Percentiles rank a stretch among this genome's conserved stretches.
Evolutionary conservation across 2,797 vertebrate species (phyloP).

Genomic region (Erethizon dorsatum): DNA sequence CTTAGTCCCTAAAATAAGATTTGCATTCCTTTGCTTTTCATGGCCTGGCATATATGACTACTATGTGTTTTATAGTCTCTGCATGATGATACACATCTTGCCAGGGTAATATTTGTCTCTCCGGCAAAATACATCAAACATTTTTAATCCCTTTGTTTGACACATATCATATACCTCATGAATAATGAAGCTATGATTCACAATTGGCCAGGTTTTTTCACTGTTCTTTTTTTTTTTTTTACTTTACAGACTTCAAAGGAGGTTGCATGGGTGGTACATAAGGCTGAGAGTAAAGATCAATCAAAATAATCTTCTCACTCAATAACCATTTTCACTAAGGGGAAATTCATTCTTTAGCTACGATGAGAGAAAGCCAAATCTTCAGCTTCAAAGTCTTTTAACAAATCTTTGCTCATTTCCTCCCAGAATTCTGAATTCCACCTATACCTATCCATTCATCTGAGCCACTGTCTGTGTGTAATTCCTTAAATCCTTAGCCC

Average conservation of each 20-base stretch:
- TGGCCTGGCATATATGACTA: not conserved
- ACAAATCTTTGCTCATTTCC: slow-evolving; percentile 36
- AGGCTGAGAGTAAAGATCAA: slow-evolving; percentile 54
- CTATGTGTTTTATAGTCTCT: not conserved
- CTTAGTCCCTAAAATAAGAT: not conserved
- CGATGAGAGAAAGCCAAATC: slow-evolving; percentile 32
- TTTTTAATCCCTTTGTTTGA: slow-evolving; percentile 71
- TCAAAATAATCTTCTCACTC: slow-evolving; percentile 75
- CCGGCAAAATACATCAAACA: slow-evolving; percentile 69
- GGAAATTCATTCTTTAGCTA: slow-evolving; percentile 51
- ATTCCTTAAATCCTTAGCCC: not conserved
- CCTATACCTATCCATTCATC: not conserved
- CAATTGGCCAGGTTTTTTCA: slow-evolving; percentile 40
- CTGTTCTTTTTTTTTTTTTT: not conserved
- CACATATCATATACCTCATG: slow-evolving; percentile 60
- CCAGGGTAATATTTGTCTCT: slow-evolving; percentile 54
- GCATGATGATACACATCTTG: slow-evolving; percentile 16
- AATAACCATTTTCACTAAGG: slow-evolving; percentile 42
- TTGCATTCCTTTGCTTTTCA: not conserved
- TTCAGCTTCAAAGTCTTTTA: slow-evolving; percentile 68
- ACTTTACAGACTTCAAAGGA: slow-evolving; percentile 75
- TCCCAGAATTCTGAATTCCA: slow-evolving; percentile 44
- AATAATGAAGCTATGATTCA: slow-evolving; percentile 79
- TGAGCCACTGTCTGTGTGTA: not conserved
- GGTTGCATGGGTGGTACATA: not conserved